phyloP scores from a whole-genome alignment of 2,888 invertebrate species.

The Sylvicola fuscatus region DNA sequence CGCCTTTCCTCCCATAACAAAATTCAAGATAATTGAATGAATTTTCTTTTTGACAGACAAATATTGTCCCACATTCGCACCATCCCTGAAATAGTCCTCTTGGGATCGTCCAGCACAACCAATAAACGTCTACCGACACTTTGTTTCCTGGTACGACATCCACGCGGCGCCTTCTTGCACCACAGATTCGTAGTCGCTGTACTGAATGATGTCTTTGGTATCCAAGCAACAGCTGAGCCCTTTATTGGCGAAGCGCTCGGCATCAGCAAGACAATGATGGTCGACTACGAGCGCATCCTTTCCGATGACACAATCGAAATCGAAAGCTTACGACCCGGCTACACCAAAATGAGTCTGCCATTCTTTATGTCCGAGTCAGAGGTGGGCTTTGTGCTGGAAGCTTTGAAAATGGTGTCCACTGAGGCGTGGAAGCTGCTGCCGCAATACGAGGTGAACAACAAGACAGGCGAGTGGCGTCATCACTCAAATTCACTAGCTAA shows the following conservation, averaged over 20 bases:
- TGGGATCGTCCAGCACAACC: constrained; percentile 47
- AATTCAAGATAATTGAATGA: background rate
- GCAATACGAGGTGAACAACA: constrained; percentile 67
- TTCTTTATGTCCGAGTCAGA: constrained; percentile 66
- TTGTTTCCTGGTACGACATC: constrained; percentile 68
- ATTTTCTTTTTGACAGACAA: constrained; percentile 31
- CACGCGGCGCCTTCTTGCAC: constrained; percentile 63
- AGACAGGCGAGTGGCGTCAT: constrained; percentile 81
- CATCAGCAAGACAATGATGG: constrained; percentile 54
- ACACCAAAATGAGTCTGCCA: constrained; percentile 65
- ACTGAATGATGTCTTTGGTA: constrained; percentile 79
- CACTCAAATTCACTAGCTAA: constrained; percentile 56
- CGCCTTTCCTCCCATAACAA: background rate
- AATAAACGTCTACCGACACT: constrained; percentile 58
- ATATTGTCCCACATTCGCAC: constrained; percentile 57
- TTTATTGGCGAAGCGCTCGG: constrained; percentile 71
- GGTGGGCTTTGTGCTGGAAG: constrained; percentile 62
- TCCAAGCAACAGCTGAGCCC: constrained; percentile 64
- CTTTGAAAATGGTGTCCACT: constrained; percentile 68
- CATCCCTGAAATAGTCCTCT: constrained; percentile 55
- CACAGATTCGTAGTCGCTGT: constrained; percentile 61
- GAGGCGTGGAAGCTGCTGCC: constrained; percentile 80
- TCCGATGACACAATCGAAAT: constrained; percentile 28
- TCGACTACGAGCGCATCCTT: constrained; percentile 45
- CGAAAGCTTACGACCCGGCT: constrained; percentile 69